Conservation (phyloP, 2,888 invertebrate species). For the Calameuta filiformis region DNA sequence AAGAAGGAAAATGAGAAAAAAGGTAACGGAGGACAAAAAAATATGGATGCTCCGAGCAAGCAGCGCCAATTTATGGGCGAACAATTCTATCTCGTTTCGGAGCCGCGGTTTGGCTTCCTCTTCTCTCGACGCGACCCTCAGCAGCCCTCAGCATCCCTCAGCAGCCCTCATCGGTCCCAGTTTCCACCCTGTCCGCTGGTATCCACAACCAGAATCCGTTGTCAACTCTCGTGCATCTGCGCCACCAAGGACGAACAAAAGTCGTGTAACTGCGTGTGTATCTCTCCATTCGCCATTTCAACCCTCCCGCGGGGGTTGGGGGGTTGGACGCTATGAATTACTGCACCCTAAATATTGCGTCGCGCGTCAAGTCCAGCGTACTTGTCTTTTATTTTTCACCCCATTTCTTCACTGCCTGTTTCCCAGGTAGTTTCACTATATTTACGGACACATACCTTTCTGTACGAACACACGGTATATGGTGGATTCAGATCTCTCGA, state of each 20-base stretch:
- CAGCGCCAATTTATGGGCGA: slow-evolving; percentile 47
- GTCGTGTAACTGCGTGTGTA: slow-evolving; percentile 23
- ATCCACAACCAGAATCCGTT: neutral
- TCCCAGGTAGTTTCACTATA: neutral
- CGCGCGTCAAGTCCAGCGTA: slow-evolving; percentile 15
- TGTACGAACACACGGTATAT: neutral
- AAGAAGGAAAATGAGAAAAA: slow-evolving; percentile 22
- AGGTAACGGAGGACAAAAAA: slow-evolving; percentile 14
- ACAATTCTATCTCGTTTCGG: slow-evolving; percentile 39
- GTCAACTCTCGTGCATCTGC: slow-evolving; percentile 4
- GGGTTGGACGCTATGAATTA: slow-evolving; percentile 15
- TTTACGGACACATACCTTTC: neutral
- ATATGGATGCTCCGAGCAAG: slow-evolving; percentile 13
- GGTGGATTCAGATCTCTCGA: neutral
- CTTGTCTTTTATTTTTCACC: neutral
- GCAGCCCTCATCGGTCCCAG: neutral
- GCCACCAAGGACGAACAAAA: slow-evolving; percentile 27
- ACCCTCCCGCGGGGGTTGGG: neutral
- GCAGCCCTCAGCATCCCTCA: neutral
- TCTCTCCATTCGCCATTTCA: neutral
- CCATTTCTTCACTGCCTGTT: neutral
- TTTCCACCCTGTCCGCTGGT: neutral
- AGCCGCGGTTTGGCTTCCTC: slow-evolving; percentile 26
- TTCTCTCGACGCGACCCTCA: slow-evolving; percentile 9
- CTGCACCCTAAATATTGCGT: slow-evolving; percentile 16